These are phyloP conservation scores for Andrena minutula DNA, from an alignment of 2,888 invertebrate species.

Conservation along the genomic window DNA sequence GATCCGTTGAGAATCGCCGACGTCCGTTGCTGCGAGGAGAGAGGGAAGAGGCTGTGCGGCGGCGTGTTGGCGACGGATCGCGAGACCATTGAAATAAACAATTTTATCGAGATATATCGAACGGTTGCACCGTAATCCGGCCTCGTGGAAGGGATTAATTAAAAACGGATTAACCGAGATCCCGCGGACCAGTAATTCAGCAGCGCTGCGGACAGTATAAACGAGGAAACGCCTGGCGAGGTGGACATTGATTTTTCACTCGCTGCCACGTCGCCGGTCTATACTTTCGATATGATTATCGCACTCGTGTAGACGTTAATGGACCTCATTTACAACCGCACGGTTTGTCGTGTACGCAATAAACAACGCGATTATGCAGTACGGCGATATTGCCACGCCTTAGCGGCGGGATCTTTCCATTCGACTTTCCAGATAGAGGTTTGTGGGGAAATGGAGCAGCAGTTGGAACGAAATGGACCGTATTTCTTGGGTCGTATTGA, in stretches of 20 bases:
- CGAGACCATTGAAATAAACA: constrained; percentile 37
- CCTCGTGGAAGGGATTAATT: constrained; percentile 56
- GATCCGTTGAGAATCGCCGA: constrained; percentile 36
- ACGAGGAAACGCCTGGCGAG: not conserved
- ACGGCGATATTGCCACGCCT: constrained; percentile 34
- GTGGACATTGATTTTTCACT: constrained; percentile 16
- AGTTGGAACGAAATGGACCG: constrained; percentile 12
- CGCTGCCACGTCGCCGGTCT: not conserved
- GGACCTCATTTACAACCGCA: constrained; percentile 34
- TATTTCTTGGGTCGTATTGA: not conserved
- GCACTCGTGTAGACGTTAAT: constrained; percentile 47
- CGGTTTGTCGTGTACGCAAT: constrained; percentile 25
- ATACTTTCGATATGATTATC: constrained; percentile 38
- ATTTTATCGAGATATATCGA: constrained; percentile 50
- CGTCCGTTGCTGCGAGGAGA: not conserved
- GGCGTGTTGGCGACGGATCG: not conserved
- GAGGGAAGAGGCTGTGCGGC: not conserved
- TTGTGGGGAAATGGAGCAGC: constrained; percentile 17
- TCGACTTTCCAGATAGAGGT: not conserved
- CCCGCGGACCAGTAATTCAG: constrained; percentile 34
- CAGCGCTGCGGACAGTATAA: not conserved
- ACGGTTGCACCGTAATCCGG: constrained; percentile 21
- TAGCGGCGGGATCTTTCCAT: constrained; percentile 8
- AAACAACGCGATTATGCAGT: constrained; percentile 34
- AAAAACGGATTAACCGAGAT: constrained; percentile 58